Percentiles rank a stretch among this genome's conserved stretches.
phyloP scores from a whole-genome alignment of 2,113 vertebrate species.

The Isichthys henryi region DNA sequence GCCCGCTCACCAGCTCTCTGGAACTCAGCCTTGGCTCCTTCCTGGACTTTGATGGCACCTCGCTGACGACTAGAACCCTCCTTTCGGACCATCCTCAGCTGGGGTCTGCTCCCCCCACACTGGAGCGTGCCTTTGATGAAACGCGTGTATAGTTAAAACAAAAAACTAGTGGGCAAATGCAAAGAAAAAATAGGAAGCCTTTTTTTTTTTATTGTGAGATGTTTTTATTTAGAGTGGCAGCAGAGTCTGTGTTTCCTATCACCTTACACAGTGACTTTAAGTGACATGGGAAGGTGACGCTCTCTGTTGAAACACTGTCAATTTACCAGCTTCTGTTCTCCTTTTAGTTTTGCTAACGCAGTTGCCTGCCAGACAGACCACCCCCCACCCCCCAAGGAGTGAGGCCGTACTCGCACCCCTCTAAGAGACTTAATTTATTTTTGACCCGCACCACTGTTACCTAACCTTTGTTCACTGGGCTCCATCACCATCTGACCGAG shows the following conservation, averaged over 20 bases:
- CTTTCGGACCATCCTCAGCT: not conserved
- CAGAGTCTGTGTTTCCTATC: not conserved
- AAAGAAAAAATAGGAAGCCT: not conserved
- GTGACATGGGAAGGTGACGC: not conserved
- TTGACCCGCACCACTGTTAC: not conserved
- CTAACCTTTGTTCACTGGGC: not conserved
- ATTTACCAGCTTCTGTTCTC: not conserved
- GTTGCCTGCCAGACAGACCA: not conserved
- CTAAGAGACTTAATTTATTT: conserved; percentile 2
- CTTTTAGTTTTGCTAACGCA: not conserved
- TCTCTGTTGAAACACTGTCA: not conserved
- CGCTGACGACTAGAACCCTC: not conserved
- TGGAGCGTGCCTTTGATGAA: not conserved
- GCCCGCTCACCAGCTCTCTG: not conserved
- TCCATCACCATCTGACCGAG: not conserved
- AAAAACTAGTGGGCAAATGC: not conserved
- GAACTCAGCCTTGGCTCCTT: not conserved
- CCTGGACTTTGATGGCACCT: not conserved
- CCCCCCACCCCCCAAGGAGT: not conserved
- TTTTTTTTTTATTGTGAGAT: not conserved
- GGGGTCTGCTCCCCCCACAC: not conserved
- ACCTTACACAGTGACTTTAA: not conserved
- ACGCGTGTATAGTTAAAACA: not conserved
- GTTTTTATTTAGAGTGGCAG: not conserved
- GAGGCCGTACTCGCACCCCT: not conserved